Evolutionary conservation across 2,888 invertebrate species (phyloP), one percentile per base, ranked within the genome.

Genomic region (Cremastobaeus sp.): DNA sequence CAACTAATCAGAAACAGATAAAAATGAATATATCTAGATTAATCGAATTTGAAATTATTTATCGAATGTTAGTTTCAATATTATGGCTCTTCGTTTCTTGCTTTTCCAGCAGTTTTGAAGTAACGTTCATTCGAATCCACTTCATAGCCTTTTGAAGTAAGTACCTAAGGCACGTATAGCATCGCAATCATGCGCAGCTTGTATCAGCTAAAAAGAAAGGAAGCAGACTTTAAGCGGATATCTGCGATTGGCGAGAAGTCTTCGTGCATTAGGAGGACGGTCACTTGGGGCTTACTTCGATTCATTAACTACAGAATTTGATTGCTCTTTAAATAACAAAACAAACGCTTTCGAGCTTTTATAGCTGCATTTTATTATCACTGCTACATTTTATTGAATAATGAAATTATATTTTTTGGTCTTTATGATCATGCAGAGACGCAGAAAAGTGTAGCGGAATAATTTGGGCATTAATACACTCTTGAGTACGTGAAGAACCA

Each of bases 161-260:
- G 74, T 70, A 74, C 48, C 69, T 59, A 50, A 57, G 55, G 66
- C 74, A 74, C 74, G 74, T 74, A 65, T 55, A 74, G 69, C 74
- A 70, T 74, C 66, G 66, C 65, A 74, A 74, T 74, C 70, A 66
- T 70, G 66, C 70, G 60, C 65, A 64, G 57, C 62, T 70, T 62
- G 70, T 70, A 70, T 70, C 70, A 70, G 70, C 62, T 70, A 43
- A 70, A 70, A 70, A 62, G 55, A 62, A 70, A 70, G 57, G 47
- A 37, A 62, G 9, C 41, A 37, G 62, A 62, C 17, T 25, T 59
- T 18, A 52, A 69, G 60, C 50, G 50, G 59, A 43, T 50, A 48
- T 59, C 59, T 54, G 47, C 60, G 54, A 52, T 60, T 54, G 30
- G 32, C 52, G 37, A 25, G 30, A 66, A 47, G 54, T 54, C 54